Conservation (phyloP, 2,113 vertebrate genomes). For the Coptodon rendalli region DNA sequence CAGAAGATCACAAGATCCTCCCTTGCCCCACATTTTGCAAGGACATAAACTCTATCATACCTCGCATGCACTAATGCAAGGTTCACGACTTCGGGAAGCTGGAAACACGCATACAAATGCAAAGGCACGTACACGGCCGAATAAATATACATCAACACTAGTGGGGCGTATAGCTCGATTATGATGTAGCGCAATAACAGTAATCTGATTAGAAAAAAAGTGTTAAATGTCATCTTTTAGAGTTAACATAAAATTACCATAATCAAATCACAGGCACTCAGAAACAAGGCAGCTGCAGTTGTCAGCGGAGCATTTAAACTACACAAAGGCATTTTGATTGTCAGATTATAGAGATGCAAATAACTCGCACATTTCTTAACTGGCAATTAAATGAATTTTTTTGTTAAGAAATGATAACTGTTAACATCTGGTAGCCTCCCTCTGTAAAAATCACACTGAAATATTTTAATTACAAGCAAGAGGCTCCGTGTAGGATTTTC, state of each 20-base stretch:
- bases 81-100: not conserved
- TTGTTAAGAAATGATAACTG: conserved; percentile 13
- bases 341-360: conserved; percentile 44
- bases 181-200: not conserved
- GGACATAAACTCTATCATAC: conserved; percentile 9
- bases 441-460: conserved; percentile 24
- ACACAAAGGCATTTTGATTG: conserved; percentile 36
- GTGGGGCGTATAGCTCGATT: not conserved
- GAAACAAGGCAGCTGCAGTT: not conserved
- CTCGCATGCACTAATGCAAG: not conserved
- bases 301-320: not conserved
- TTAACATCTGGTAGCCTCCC: conserved; percentile 54
- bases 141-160: not conserved
- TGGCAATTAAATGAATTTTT: conserved; percentile 26
- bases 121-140: not conserved
- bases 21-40: conserved; percentile 15
- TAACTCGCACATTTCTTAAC: conserved; percentile 15
- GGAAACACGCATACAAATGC: not conserved
- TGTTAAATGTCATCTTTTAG: conserved; percentile 51
- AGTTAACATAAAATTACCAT: conserved; percentile 45
- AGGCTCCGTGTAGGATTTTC: conserved; percentile 16
- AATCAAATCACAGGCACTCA: conserved; percentile 36
- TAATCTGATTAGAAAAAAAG: conserved; percentile 18
- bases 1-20: conserved; percentile 11
- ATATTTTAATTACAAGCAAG: conserved; percentile 49